Evolutionary conservation across 1,140 invertebrate species (phyloP).

Genomic region (Macrobrachium nipponense): DNA sequence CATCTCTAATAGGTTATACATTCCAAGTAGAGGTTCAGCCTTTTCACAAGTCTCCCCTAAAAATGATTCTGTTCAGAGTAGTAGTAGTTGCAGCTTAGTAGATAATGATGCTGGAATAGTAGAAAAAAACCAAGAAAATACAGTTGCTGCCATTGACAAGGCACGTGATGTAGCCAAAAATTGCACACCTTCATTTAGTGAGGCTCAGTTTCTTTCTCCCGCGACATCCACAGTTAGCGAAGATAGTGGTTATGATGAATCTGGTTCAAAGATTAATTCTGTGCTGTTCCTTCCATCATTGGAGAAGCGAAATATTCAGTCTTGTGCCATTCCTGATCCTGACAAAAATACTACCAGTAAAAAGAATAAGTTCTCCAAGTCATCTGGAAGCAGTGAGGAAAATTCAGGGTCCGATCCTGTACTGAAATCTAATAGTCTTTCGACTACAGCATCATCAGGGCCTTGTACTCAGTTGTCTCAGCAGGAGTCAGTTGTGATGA

Average conservation of each 20-base stretch:
- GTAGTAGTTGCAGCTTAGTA: too few relatives aligned
- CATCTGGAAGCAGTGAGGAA: too few relatives aligned
- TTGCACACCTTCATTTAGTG: background rate
- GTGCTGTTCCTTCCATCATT: background rate
- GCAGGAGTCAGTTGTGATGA: too few relatives aligned
- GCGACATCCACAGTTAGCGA: constrained; percentile 29
- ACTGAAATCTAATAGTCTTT: too few relatives aligned
- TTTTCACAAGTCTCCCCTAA: constrained; percentile 5
- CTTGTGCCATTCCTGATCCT: background rate
- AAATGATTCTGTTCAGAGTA: background rate
- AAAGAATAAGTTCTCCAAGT: too few relatives aligned
- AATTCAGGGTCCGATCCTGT: too few relatives aligned
- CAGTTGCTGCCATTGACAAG: too few relatives aligned
- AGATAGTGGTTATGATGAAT: constrained; percentile 40
- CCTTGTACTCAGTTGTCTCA: too few relatives aligned
- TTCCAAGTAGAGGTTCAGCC: constrained; percentile 34
- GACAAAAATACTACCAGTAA: too few relatives aligned
- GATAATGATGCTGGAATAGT: background rate
- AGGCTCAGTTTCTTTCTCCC: constrained; percentile 36
- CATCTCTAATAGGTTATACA: background rate
- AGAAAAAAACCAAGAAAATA: background rate
- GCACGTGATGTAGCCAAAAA: too few relatives aligned
- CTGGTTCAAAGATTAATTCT: constrained; percentile 10
- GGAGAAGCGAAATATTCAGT: background rate
- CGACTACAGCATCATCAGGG: too few relatives aligned